Conservation (phyloP, 2,113 vertebrate genomes). For the Pachyramphus minor region DNA sequence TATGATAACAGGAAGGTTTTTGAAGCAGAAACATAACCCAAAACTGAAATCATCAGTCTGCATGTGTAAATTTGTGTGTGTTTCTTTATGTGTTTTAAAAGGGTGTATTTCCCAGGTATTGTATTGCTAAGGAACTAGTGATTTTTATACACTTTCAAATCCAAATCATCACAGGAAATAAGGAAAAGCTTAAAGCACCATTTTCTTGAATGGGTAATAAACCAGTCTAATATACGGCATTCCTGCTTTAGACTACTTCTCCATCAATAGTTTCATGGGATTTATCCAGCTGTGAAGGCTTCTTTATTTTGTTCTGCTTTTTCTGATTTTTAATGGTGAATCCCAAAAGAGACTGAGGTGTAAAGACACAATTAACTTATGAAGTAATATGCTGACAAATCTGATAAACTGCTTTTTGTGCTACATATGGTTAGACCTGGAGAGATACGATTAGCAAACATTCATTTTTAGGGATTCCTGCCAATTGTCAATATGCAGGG, state of each 20-base stretch:
- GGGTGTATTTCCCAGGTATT: background rate
- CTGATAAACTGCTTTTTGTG: background rate
- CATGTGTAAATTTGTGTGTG: background rate
- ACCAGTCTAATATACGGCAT: background rate
- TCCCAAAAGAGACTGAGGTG: background rate
- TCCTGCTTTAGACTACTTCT: background rate
- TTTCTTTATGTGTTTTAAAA: background rate
- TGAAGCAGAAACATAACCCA: background rate
- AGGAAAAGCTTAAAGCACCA: background rate
- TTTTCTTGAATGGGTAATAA: background rate
- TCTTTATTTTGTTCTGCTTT: background rate
- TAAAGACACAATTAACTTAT: background rate
- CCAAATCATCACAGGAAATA: background rate
- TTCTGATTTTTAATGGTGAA: background rate
- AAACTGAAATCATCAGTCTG: background rate
- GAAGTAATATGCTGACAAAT: background rate
- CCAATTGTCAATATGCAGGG: background rate
- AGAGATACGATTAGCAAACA: fast-evolving
- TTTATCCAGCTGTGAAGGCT: background rate
- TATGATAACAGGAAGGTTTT: background rate
- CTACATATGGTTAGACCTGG: background rate
- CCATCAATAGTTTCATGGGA: background rate
- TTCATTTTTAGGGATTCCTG: background rate
- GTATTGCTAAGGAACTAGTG: background rate
- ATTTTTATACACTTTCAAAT: background rate